A percentile compares a stretch with the other conserved stretches of the same genome.
Conservation (phyloP, 2,797 vertebrate genomes). For the Aeoliscus strigatus region DNA sequence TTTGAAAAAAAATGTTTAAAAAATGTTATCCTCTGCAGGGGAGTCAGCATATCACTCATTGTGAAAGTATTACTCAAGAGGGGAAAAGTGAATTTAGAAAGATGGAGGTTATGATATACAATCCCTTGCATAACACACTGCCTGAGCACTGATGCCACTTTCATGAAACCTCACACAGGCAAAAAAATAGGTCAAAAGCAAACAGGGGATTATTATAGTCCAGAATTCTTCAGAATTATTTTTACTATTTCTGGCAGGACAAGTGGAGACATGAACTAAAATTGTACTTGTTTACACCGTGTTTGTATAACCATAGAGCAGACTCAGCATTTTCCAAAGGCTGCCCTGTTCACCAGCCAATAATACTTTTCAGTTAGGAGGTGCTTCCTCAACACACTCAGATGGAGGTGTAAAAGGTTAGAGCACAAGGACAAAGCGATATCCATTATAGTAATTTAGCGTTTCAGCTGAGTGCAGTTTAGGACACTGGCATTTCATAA, state of each 20-base stretch:
- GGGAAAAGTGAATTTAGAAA: background rate
- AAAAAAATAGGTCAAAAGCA: slow-evolving; percentile 32
- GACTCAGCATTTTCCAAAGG: slow-evolving; percentile 72
- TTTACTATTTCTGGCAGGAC: slow-evolving; percentile 35
- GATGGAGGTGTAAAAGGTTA: background rate
- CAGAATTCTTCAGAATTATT: slow-evolving; percentile 41
- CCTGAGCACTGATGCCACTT: slow-evolving; percentile 1
- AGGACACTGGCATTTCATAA: too few relatives aligned
- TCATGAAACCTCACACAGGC: slow-evolving; percentile 6
- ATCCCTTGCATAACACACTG: slow-evolving; percentile 6
- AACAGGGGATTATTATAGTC: slow-evolving; percentile 24
- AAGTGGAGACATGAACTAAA: slow-evolving; percentile 54
- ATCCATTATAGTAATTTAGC: too few relatives aligned
- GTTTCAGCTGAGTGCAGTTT: too few relatives aligned
- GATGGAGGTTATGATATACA: slow-evolving; percentile 1
- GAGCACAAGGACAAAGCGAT: too few relatives aligned
- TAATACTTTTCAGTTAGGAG: slow-evolving; percentile 51
- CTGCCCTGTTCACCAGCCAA: slow-evolving; percentile 67
- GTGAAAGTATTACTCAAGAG: slow-evolving; percentile 6
- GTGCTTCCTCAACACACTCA: slow-evolving; percentile 32
- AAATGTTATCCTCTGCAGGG: slow-evolving; percentile 11
- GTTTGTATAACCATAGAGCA: slow-evolving; percentile 70
- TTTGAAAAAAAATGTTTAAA: too few relatives aligned
- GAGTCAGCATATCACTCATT: slow-evolving; percentile 6
- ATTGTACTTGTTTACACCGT: slow-evolving; percentile 70